Evolutionary conservation across 2,888 invertebrate species (phyloP).

Genomic region (Ichneumoninae sp.): DNA sequence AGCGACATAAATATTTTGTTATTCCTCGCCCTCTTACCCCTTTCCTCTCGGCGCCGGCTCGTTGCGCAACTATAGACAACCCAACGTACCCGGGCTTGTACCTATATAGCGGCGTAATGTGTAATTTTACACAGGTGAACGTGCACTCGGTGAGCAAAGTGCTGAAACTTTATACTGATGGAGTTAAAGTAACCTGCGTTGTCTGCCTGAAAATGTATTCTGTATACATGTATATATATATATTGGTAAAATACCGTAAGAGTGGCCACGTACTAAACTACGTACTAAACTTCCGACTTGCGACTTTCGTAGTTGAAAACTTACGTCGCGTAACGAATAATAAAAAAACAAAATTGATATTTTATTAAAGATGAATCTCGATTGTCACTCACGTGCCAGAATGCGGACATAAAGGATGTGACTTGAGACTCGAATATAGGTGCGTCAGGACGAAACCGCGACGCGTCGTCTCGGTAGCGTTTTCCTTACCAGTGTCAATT

Average conservation of each 20-base stretch:
- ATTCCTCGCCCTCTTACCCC: slow-evolving; percentile 5
- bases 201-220: slow-evolving; percentile 42
- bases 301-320: slow-evolving; percentile 39
- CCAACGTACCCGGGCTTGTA: neutral
- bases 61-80: slow-evolving; percentile 17
- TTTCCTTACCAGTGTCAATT: slow-evolving; percentile 29
- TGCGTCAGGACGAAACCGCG: neutral
- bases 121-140: slow-evolving; percentile 64
- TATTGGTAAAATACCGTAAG: neutral
- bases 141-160: slow-evolving; percentile 63
- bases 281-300: slow-evolving; percentile 47
- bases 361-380: neutral
- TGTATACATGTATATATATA: slow-evolving; percentile 13
- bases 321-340: slow-evolving; percentile 34
- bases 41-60: slow-evolving; percentile 2
- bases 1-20: slow-evolving; percentile 48
- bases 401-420: neutral
- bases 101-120: slow-evolving; percentile 45
- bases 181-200: slow-evolving; percentile 56
- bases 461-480: neutral
- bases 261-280: neutral
- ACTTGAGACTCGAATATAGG: neutral
- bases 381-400: neutral
- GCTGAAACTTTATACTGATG: slow-evolving; percentile 64
- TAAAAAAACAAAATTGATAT: neutral